phyloP scores from a whole-genome alignment of 2,888 invertebrate species.

The Leptinotarsa peninsularis region DNA sequence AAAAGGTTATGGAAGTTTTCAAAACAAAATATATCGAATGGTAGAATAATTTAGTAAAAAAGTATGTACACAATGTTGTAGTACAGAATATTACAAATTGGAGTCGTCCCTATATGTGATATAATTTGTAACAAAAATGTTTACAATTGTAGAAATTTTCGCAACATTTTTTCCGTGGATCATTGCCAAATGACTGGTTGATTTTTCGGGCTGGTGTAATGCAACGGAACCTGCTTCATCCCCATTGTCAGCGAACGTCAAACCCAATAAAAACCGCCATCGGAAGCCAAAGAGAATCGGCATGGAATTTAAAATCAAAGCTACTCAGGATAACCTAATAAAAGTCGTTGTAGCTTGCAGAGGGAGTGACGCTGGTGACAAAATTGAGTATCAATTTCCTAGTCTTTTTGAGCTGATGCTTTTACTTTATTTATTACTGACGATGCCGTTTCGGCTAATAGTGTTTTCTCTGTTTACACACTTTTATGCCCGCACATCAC shows the following conservation, averaged over 20 bases:
- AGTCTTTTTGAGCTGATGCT: conserved; percentile 56
- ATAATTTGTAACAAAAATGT: too few species aligned
- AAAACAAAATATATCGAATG: too few species aligned
- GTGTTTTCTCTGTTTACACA: conserved; percentile 47
- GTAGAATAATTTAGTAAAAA: too few species aligned
- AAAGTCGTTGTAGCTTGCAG: conserved; percentile 41
- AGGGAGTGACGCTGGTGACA: conserved; percentile 50
- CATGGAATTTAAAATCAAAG: conserved; percentile 61
- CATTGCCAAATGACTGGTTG: too few species aligned
- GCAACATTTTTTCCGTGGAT: too few species aligned
- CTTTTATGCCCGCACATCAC: conserved; percentile 45
- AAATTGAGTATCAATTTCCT: conserved; percentile 60
- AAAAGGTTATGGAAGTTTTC: too few species aligned
- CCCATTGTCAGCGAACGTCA: conserved; percentile 35
- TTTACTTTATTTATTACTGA: conserved; percentile 49
- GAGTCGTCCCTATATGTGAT: too few species aligned
- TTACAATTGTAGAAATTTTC: too few species aligned
- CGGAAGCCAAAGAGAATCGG: conserved; percentile 49
- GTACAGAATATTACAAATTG: too few species aligned
- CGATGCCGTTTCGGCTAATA: conserved; percentile 41
- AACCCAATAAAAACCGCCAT: conserved; percentile 43
- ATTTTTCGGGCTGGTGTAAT: neutral
- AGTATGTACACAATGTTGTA: too few species aligned
- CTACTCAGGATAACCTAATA: conserved; percentile 57
- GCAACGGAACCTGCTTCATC: conserved; percentile 7